phyloP scores from a whole-genome alignment of 1,140 invertebrate species.

The Prorops nasuta region DNA sequence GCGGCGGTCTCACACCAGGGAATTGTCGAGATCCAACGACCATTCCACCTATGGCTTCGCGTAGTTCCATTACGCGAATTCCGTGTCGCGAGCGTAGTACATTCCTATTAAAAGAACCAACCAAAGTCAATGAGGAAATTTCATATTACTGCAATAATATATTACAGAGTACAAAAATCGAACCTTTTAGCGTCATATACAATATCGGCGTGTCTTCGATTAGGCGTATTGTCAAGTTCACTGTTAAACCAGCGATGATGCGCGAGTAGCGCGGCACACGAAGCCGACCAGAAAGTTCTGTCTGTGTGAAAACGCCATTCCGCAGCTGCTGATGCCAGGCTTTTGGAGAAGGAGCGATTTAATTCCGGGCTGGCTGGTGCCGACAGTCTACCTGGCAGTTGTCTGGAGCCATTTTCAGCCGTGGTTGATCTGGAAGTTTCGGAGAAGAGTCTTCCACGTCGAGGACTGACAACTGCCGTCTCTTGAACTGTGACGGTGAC shows the following conservation, averaged over 20 bases:
- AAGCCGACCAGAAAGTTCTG: constrained; percentile 49
- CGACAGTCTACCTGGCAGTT: constrained; percentile 38
- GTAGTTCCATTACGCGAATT: constrained; percentile 61
- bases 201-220: constrained; percentile 37
- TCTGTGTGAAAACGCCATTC: constrained; percentile 35
- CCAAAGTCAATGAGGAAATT: neutral
- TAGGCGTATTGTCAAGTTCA: constrained; percentile 34
- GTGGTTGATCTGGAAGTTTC: constrained; percentile 42
- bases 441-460: constrained; percentile 42
- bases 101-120: constrained; percentile 40
- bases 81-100: constrained; percentile 59
- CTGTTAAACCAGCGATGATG: constrained; percentile 53
- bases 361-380: constrained; percentile 51
- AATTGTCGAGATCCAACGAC: constrained; percentile 50
- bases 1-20: constrained; percentile 43
- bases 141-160: constrained; percentile 1
- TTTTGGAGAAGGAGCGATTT: constrained; percentile 47
- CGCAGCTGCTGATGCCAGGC: constrained; percentile 12
- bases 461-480: constrained; percentile 25
- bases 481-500: constrained; percentile 51
- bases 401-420: constrained; percentile 6
- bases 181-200: constrained; percentile 51
- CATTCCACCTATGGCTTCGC: constrained; percentile 51
- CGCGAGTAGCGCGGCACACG: constrained; percentile 47
- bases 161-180: neutral